A percentile compares a stretch with the other conserved stretches of the same genome.
These are phyloP conservation scores for Hippolais icterina DNA, from an alignment of 2,113 vertebrate genomes.

Conservation along the genomic window DNA sequence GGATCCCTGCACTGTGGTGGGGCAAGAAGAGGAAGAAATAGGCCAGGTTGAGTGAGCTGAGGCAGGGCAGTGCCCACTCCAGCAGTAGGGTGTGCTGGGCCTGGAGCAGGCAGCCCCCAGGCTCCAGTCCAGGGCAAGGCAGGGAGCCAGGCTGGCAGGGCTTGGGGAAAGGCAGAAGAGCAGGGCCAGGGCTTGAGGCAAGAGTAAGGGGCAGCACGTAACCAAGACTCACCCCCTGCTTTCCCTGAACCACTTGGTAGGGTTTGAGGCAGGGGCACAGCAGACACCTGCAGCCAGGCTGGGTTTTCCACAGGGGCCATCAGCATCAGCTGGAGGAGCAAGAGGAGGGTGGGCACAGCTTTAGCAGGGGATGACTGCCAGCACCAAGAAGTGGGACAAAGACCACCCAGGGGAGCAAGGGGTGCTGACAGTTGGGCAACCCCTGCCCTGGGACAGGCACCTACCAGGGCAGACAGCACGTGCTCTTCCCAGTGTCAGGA, in stretches of 20 bases:
- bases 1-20: neutral
- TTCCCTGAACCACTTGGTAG: neutral
- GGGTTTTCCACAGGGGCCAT: neutral
- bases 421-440: neutral
- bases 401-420: neutral
- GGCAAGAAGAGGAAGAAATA: neutral
- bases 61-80: neutral
- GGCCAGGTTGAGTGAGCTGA: neutral
- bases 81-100: neutral
- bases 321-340: neutral
- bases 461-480: accelerated
- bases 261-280: neutral
- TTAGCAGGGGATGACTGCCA: neutral
- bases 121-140: accelerated
- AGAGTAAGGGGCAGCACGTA: neutral
- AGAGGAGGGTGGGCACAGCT: neutral
- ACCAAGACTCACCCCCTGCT: neutral
- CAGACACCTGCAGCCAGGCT: neutral
- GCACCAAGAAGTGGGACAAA: neutral
- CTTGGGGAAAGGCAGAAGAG: neutral
- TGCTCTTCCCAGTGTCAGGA: neutral
- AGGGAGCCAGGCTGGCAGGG: neutral
- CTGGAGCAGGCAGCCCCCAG: accelerated
- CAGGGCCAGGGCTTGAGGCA: neutral
- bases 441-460: neutral